phyloP scores from a whole-genome alignment of 2,888 invertebrate genomes.

The Sphecodes monilicornis region DNA sequence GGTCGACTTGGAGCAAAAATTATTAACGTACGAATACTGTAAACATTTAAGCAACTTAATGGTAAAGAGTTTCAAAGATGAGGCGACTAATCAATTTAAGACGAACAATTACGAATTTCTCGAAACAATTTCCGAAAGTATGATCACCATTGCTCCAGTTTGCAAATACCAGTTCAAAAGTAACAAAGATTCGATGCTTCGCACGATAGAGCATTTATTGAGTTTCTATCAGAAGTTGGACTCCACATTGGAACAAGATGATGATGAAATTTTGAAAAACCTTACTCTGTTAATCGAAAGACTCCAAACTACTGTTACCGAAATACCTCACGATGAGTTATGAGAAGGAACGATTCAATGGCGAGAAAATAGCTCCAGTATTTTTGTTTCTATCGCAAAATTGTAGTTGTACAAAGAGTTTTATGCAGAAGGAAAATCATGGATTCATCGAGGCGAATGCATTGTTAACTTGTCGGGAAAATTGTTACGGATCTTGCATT shows the following conservation, averaged over 20 bases:
- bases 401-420: conserved; percentile 39
- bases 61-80: conserved; percentile 74
- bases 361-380: not conserved
- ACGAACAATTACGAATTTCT: conserved; percentile 84
- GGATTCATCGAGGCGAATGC: conserved; percentile 6
- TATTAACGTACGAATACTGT: conserved; percentile 84
- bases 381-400: conserved; percentile 30
- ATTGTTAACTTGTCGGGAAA: conserved; percentile 30
- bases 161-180: conserved; percentile 74
- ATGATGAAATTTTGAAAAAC: conserved; percentile 67
- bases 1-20: conserved; percentile 81
- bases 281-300: conserved; percentile 63
- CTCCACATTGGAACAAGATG: conserved; percentile 55
- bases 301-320: conserved; percentile 61
- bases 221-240: conserved; percentile 66
- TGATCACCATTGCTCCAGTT: conserved; percentile 73
- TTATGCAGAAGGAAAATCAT: not conserved
- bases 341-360: conserved; percentile 38
- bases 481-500: conserved; percentile 9
- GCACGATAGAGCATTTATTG: conserved; percentile 67
- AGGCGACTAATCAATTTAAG: conserved; percentile 72
- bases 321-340: conserved; percentile 71
- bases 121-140: conserved; percentile 79
- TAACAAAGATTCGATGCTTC: conserved; percentile 63
- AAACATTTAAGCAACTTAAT: conserved; percentile 82